Evolutionary conservation across 2,113 vertebrate species (phyloP), one percentile per base, ranked within the genome.

Genomic region (Galemys pyrenaicus): DNA sequence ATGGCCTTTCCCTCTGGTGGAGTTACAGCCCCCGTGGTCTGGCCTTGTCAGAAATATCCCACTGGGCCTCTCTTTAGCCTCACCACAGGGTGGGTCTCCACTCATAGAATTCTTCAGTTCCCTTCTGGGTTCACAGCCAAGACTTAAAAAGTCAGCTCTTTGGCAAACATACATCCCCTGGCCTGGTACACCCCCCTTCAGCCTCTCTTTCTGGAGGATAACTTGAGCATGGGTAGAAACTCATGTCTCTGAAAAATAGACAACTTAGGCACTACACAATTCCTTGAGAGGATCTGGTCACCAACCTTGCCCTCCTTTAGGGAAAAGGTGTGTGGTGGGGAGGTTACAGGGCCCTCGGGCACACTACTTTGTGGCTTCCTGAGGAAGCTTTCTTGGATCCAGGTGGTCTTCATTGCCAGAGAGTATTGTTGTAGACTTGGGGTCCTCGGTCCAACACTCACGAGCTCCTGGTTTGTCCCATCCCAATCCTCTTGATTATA

Each of bases 191-290:
- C 46, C 16, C 0, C 16, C 28, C 35, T 39, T 68, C 6, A 88
- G 62, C 82, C 75, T 85, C 41, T 10, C 0, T 92, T 20, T 20
- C 19, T 51, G 20, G 79, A 58, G 70, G 75, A 60, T 35, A 60
- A 35, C 65, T 68, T 49, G 35, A 86, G 90, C 41, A 35, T 26
- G 51, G 51, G 13, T 20, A 54, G 83, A 73, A 64, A 78, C 35
- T 54, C 37, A 37, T 73, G 0, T 11, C 5, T 89, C 39, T 41
- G 49, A 37, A 62, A 77, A 64, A 16, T 15, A 75, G 56, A 60
- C 8, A 11, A 26, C 20, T n/a, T 71, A 22, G 0, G 0, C 4
- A 15, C 44, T 22, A 11, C 35, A 13, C 0, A 3, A 71, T 80
- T 62, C 37, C 65, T 58, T 2, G 5, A 68, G 67, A 74, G 46